Base-by-base conservation (phyloP, 2,888 invertebrate genomes). In the Lasioglossum pauxillum region DNA sequence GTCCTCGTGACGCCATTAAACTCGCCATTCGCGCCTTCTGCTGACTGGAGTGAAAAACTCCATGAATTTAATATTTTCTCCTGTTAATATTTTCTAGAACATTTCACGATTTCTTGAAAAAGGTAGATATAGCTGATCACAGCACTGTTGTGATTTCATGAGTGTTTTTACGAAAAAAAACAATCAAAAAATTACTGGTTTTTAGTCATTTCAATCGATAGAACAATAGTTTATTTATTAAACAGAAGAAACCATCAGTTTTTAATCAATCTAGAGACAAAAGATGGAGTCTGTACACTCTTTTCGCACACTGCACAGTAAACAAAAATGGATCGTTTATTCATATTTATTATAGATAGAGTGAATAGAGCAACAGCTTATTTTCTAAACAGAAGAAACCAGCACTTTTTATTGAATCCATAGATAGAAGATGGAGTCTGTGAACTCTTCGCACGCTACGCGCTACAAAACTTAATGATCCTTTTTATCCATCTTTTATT, bases 11-110 rank as follows among this genome's bases (percentile, higher is more conserved):
- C 38, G n/a, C 75, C 7, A 49, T 46, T 23, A 53, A 31, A 14
- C n/a, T 64, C 27, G 57, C 49, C 60, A 69, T 69, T 38, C 14
- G 75, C 57, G 44, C 53, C 75, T 53, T 49, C 23, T 53, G 49
- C 38, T 38, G 38, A 44, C 14, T 35, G 23, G 31, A 3, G 8
- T 23, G 8, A 19, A 67, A 31, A 64, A 27, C 60, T 64, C 16
- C 31, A 27, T 16, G 60, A 31, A n/a, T 64, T 60, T 60, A n/a
- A n/a, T n/a, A n/a, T n/a, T n/a, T n/a, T 64, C 1, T 23, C 8
- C 3, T 53, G 10, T 53, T 53, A 23, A 23, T 8, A 53, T 23
- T 53, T 53, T 53, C 23, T 53, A 8, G 2, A 53, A 23, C 23
- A 23, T 53, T 53, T 53, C 19, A 53, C 53, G 53, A 53, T 10